phyloP scores from a whole-genome alignment of 2,888 invertebrate species.

The Lottia gigantea region DNA sequence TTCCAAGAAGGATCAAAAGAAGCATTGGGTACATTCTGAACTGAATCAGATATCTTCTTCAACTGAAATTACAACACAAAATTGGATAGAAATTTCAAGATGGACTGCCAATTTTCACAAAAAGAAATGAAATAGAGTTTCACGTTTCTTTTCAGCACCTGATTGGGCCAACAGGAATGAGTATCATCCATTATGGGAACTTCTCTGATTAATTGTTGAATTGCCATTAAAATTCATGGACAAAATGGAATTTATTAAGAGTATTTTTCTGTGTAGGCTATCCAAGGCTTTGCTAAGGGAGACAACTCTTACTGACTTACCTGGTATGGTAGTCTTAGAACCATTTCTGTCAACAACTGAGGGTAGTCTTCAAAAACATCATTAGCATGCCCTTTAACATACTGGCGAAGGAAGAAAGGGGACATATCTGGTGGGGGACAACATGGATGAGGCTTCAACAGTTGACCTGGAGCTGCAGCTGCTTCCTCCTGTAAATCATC shows the following conservation, averaged over 20 bases:
- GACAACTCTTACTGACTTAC: slow-evolving; percentile 68
- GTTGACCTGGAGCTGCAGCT: slow-evolving; percentile 71
- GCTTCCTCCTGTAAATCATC: slow-evolving; percentile 48
- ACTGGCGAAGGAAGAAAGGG: slow-evolving; percentile 87
- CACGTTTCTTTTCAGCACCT: too few relatives aligned
- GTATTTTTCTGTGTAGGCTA: too few relatives aligned
- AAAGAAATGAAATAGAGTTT: too few relatives aligned
- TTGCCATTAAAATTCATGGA: too few relatives aligned
- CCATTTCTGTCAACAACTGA: slow-evolving; percentile 94
- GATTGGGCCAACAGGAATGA: too few relatives aligned
- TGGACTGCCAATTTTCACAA: too few relatives aligned
- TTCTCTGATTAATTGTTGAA: too few relatives aligned
- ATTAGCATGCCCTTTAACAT: slow-evolving; percentile 88
- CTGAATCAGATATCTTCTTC: slow-evolving; percentile 64
- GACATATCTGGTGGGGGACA: slow-evolving; percentile 90
- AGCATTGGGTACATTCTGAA: slow-evolving; percentile 48
- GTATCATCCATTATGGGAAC: neutral
- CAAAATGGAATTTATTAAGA: too few relatives aligned
- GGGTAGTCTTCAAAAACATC: slow-evolving; percentile 96
- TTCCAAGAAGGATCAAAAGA: slow-evolving; percentile 62
- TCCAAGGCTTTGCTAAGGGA: too few relatives aligned
- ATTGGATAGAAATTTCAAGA: neutral
- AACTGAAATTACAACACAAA: slow-evolving; percentile 43
- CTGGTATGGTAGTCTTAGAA: slow-evolving; percentile 91
- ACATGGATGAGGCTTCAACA: slow-evolving; percentile 82